Conservation (phyloP, 2,113 vertebrate genomes). For the Circaetus cinerascens region DNA sequence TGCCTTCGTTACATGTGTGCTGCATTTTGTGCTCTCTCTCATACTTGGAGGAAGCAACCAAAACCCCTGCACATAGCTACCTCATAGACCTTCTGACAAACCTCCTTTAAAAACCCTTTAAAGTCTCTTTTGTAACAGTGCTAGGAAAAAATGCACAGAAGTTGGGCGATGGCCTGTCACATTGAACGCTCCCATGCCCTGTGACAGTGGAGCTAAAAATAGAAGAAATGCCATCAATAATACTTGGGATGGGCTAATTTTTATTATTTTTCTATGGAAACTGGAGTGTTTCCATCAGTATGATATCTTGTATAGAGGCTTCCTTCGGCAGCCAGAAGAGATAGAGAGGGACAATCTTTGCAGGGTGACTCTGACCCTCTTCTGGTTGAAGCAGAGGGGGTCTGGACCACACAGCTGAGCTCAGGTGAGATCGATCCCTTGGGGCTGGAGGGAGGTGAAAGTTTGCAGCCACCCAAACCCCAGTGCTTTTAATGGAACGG, state of each 20-base stretch:
- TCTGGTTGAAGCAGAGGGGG: neutral
- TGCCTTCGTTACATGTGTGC: accelerated
- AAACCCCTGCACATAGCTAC: neutral
- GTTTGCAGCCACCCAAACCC: neutral
- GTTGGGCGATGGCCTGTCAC: neutral
- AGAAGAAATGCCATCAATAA: neutral
- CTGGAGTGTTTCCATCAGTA: neutral
- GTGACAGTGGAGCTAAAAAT: neutral
- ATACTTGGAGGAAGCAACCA: neutral
- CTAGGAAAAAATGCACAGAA: neutral
- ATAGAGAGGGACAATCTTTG: neutral
- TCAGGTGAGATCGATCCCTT: neutral
- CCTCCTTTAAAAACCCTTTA: neutral
- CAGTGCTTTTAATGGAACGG: neutral
- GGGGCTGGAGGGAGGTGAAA: neutral
- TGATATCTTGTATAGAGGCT: neutral
- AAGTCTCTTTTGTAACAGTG: neutral
- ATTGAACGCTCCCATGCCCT: neutral
- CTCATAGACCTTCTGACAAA: neutral
- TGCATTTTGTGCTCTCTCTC: neutral
- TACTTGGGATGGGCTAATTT: slow-evolving; percentile 11
- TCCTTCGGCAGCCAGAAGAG: neutral
- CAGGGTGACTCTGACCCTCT: neutral
- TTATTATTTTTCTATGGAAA: slow-evolving; percentile 31
- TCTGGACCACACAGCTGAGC: neutral